Percentiles rank a stretch among this genome's conserved stretches.
Conservation (phyloP, 2,113 vertebrate species). For the Serinus canaria region DNA sequence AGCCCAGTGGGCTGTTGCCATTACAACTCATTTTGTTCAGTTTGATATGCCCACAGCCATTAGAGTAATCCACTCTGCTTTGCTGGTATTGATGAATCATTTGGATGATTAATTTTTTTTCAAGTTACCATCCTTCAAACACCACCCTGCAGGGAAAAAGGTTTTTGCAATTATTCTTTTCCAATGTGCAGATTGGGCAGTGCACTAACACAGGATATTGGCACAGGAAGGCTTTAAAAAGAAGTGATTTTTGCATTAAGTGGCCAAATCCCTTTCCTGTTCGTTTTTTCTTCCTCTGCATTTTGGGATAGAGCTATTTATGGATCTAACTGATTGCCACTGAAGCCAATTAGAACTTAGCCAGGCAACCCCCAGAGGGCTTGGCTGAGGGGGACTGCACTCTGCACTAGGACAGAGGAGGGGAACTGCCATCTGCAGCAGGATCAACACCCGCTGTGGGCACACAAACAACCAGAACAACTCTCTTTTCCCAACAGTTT, state of each 20-base stretch:
- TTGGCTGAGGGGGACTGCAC: neutral
- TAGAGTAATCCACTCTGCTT: neutral
- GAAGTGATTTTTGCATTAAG: neutral
- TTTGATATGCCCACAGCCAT: neutral
- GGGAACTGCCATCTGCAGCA: neutral
- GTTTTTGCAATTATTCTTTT: neutral
- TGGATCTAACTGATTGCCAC: neutral
- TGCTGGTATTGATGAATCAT: neutral
- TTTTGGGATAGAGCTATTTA: neutral
- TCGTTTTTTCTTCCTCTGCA: neutral
- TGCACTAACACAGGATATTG: neutral
- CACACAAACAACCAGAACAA: neutral
- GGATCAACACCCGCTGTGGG: neutral
- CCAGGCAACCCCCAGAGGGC: neutral
- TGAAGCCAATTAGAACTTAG: neutral
- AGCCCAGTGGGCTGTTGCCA: neutral
- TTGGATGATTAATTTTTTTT: neutral
- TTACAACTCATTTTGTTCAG: neutral
- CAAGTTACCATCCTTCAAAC: neutral
- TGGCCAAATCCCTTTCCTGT: neutral
- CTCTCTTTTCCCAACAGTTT: rapidly evolving
- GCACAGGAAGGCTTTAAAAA: neutral
- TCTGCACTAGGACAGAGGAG: neutral
- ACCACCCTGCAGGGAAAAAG: neutral
- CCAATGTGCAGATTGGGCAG: neutral